A percentile compares a stretch with the other conserved stretches of the same genome.
phyloP scores from a whole-genome alignment of 2,888 invertebrate species.

The Scaptomyza reducta region DNA sequence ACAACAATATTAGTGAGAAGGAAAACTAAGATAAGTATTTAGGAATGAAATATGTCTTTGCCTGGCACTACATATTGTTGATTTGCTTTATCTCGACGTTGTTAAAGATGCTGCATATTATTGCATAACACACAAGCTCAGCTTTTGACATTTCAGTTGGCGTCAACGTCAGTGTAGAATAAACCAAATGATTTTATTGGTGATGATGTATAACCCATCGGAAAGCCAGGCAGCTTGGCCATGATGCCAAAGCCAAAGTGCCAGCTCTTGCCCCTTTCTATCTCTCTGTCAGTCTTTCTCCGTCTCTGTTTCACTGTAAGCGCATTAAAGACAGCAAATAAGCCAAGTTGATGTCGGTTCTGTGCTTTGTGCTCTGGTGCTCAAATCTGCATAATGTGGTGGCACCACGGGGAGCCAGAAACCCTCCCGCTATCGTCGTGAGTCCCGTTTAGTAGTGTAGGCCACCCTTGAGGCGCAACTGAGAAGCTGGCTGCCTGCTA shows the following conservation, averaged over 20 bases:
- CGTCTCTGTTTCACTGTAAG: constrained; percentile 17
- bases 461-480: constrained; percentile 28
- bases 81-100: not conserved
- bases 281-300: not conserved
- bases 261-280: not conserved
- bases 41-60: no score
- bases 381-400: constrained; percentile 50
- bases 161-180: not conserved
- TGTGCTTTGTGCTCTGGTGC: constrained; percentile 26
- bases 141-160: not conserved
- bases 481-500: not conserved
- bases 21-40: no score
- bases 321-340: constrained; percentile 42
- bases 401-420: constrained; percentile 21
- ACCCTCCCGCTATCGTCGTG: not conserved
- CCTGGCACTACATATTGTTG: not conserved
- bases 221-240: not conserved
- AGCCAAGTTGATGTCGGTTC: constrained; percentile 38
- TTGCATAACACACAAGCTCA: not conserved
- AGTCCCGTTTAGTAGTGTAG: constrained; percentile 16
- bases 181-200: not conserved
- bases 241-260: constrained; percentile 1
- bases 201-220: not conserved
- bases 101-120: not conserved
- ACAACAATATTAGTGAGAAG: no score